These are phyloP conservation scores for Chromis chromis DNA, from an alignment of 2,797 vertebrate species.

Conservation along the genomic window DNA sequence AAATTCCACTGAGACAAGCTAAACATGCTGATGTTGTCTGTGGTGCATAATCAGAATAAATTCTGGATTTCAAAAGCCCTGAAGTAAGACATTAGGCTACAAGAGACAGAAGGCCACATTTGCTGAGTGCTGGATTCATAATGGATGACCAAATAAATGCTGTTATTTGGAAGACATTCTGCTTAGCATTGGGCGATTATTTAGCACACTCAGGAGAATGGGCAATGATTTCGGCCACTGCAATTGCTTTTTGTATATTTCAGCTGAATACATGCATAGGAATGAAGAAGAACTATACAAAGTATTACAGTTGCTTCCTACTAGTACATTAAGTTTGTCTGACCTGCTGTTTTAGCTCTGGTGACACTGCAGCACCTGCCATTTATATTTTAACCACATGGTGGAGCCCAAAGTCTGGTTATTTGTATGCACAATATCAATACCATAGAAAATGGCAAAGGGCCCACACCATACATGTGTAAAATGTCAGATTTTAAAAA, in stretches of 20 bases:
- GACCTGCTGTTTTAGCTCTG: not conserved
- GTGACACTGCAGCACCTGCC: constrained; percentile 7
- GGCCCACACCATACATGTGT: not conserved
- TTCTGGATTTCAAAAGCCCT: constrained; percentile 6
- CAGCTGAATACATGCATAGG: no score
- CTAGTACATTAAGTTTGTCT: constrained; percentile 1
- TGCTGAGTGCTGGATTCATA: constrained; percentile 10
- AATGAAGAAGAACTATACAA: not conserved
- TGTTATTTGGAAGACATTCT: constrained; percentile 28
- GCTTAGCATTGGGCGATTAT: constrained; percentile 10
- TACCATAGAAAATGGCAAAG: not conserved
- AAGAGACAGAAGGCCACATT: not conserved
- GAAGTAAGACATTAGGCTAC: not conserved
- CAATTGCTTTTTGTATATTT: not conserved
- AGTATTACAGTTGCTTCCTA: not conserved
- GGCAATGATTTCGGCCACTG: not conserved
- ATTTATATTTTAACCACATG: constrained; percentile 60
- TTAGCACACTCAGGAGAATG: constrained; percentile 55
- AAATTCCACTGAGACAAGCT: constrained; percentile 10
- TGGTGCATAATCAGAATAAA: constrained; percentile 18
- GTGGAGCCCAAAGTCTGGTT: constrained; percentile 57
- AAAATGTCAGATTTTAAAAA: not conserved
- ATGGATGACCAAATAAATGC: constrained; percentile 19
- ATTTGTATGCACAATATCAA: constrained; percentile 6
- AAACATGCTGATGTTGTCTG: constrained; percentile 18